These are phyloP conservation scores for Aurelia sp. DNA, from an alignment of 30 jellyfish, hydroid and myxozoan species.

Conservation along the genomic window DNA sequence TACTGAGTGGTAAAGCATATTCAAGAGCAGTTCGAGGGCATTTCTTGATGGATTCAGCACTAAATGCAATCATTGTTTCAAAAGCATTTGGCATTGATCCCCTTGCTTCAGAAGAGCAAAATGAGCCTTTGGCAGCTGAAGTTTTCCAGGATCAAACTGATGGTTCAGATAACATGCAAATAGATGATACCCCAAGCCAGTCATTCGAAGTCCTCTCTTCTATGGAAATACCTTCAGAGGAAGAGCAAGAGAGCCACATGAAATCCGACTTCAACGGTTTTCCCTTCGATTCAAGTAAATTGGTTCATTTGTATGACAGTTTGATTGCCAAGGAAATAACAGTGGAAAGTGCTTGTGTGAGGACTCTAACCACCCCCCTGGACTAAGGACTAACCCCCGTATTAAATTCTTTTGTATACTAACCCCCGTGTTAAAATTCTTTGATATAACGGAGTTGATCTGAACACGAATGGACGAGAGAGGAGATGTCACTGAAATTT, in stretches of 20 bases:
- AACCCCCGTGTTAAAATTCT: no score
- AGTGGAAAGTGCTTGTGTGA: conserved; percentile 22
- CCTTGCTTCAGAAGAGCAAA: conserved; percentile 29
- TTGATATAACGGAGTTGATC: no score
- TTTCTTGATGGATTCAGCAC: conserved; percentile 26
- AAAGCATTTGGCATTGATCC: conserved; percentile 30
- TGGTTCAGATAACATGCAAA: conserved; percentile 27
- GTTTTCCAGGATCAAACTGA: conserved; percentile 13
- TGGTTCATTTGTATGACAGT: conserved; percentile 10
- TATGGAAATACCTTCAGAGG: conserved; percentile 21
- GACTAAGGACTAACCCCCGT: no score
- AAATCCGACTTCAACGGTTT: neutral
- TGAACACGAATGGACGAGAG: no score
- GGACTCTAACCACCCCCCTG: no score
- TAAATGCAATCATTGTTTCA: conserved; percentile 25
- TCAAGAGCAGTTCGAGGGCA: conserved; percentile 64
- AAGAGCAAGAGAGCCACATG: conserved; percentile 12
- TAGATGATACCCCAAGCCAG: neutral
- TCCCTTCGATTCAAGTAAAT: conserved; percentile 18
- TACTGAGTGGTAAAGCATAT: conserved; percentile 49
- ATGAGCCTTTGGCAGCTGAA: conserved; percentile 21
- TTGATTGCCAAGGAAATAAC: conserved; percentile 20
- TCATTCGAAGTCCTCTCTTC: conserved; percentile 24
- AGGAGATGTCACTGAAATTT: no score
- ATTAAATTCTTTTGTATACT: no score